Evolutionary conservation across 2,888 invertebrate species (phyloP).

Genomic region (Microctonus hyperodae): DNA sequence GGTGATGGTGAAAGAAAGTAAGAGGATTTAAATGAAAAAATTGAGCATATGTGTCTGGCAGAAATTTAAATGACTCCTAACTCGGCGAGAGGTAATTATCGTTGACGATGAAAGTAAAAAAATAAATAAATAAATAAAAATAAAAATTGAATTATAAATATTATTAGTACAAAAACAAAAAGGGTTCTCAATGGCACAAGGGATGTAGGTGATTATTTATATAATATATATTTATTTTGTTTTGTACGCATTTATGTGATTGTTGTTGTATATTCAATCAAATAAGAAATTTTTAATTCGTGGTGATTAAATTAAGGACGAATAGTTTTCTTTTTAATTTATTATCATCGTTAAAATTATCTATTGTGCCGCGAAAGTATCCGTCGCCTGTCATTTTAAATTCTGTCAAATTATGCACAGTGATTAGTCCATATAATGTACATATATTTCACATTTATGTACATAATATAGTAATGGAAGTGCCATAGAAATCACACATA

Average conservation of each 20-base stretch:
- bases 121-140: neutral
- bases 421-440: slow-evolving; percentile 42
- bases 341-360: slow-evolving; percentile 12
- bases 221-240: slow-evolving; percentile 1
- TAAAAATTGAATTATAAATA: slow-evolving; percentile 19
- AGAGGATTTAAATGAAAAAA: slow-evolving; percentile 11
- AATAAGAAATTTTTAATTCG: neutral
- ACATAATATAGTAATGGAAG: slow-evolving; percentile 41
- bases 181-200: slow-evolving; percentile 21
- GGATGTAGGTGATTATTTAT: slow-evolving; percentile 1
- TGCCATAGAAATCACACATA: slow-evolving; percentile 43
- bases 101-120: slow-evolving; percentile 26
- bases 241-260: neutral
- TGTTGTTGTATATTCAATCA: neutral
- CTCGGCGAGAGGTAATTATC: slow-evolving; percentile 12
- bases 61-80: slow-evolving; percentile 7
- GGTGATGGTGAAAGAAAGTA: slow-evolving; percentile 32
- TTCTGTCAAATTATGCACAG: slow-evolving; percentile 27
- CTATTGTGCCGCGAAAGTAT: slow-evolving; percentile 28
- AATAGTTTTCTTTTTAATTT: slow-evolving; percentile 17
- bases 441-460: slow-evolving; percentile 40
- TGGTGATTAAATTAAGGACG: neutral
- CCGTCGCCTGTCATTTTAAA: slow-evolving; percentile 31
- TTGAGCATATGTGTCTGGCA: slow-evolving; percentile 23
- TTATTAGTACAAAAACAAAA: slow-evolving; percentile 24